Evolutionary conservation across 2,113 vertebrate species (phyloP), one percentile per base, ranked within the genome.

Genomic region (Cepphus grylle): DNA sequence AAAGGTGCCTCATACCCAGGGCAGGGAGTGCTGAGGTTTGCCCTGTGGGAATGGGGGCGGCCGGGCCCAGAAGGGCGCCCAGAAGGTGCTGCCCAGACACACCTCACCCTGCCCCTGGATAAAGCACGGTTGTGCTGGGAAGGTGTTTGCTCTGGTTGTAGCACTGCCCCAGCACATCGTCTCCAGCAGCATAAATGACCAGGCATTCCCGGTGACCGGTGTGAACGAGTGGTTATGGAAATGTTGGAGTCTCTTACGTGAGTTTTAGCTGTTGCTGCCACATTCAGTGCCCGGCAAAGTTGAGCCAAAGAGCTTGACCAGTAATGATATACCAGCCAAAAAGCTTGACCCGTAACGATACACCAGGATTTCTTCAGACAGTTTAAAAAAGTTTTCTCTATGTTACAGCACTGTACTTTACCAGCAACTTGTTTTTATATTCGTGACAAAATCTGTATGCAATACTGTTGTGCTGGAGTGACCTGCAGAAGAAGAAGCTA

Each of bases 161-260:
- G 53, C 38, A 26, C 45, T n/a, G 49, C 52, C 40, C 53, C 2
- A 0, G 76, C n/a, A 20, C 1, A 0, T 50, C 8, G 0, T 34
- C n/a, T 56, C 66, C 8, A 67, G 50, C 18, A 71, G 34, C 9
- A 14, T 5, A 40, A 77, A 61, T 3, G 19, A 52, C 13, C 67
- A 58, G 74, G 21, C 11, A 2, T 12, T 43, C 11, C 59, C 53
- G 20, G 42, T 26, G 49, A 32, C 13, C 14, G 0, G 2, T 4
- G 34, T 38, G 43, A 47, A 25, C 2, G 4, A 14, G 42, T 5
- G 32, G 26, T 40, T 55, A 40, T 12, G 23, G 55, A 59, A 77
- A 59, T 62, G 12, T 10, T 34, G 25, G 32, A 67, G 32, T 18
- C 29, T 40, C 8, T 72, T 47, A 25, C 0, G 1, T 25, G 26